These are phyloP conservation scores for Scalopus aquaticus DNA, from an alignment of 2,113 vertebrate genomes.

Conservation along the genomic window DNA sequence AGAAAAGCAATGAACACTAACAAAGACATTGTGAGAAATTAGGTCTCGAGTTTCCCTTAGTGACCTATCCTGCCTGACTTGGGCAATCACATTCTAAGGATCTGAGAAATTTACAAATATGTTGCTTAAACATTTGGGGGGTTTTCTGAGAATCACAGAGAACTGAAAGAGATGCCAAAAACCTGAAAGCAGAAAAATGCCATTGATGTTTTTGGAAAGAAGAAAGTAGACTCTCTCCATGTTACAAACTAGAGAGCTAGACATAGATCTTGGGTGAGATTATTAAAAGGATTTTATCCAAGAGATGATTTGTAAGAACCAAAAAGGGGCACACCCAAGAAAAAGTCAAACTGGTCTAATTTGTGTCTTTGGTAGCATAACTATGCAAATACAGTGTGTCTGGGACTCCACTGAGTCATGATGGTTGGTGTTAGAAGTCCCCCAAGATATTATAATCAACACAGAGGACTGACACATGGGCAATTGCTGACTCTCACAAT, in stretches of 20 bases:
- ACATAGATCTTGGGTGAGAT: constrained; percentile 58
- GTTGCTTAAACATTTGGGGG: neutral
- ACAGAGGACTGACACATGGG: constrained; percentile 35
- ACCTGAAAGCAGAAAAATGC: constrained; percentile 66
- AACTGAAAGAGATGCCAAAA: constrained; percentile 32
- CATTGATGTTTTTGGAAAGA: constrained; percentile 63
- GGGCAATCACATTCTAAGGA: neutral
- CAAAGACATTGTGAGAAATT: neutral
- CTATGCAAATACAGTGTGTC: constrained; percentile 42
- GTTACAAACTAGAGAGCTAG: constrained; percentile 58
- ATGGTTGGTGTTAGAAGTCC: constrained; percentile 19
- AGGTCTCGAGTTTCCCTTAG: neutral
- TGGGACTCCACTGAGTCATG: constrained; percentile 39
- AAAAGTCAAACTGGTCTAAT: constrained; percentile 53
- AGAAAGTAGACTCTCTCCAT: constrained; percentile 59
- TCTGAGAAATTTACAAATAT: neutral
- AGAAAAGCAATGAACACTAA: neutral
- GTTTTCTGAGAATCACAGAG: neutral
- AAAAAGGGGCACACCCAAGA: constrained; percentile 34
- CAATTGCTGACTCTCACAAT: constrained; percentile 35
- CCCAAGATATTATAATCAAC: constrained; percentile 27
- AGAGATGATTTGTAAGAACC: constrained; percentile 56
- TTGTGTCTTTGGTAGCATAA: constrained; percentile 22
- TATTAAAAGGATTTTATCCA: constrained; percentile 60
- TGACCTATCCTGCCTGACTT: neutral